Evolutionary conservation across 1,140 invertebrate genomes (phyloP), one percentile per base, ranked within the genome.

Genomic region (Drusus annulatus): DNA sequence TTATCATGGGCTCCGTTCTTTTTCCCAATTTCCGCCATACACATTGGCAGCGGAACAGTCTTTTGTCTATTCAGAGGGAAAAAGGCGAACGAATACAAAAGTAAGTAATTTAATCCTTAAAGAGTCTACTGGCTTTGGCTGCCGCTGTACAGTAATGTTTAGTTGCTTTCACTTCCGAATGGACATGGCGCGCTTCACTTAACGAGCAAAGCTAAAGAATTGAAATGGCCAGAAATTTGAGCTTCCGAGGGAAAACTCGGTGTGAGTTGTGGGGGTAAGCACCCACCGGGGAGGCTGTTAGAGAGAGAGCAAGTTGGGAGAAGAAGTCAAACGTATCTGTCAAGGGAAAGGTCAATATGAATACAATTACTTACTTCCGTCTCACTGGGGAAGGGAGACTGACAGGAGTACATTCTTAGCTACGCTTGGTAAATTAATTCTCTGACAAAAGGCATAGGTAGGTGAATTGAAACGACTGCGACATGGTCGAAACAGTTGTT

Each of bases 81-180:
- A 79, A 74, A 62, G 71, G 36, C 36, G 36, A 2, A 56, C 17
- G 17, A 28, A 45, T 15, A 68, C 17, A 65, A 81, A 77, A 81
- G 80, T 78, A 77, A 81, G 54, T 81, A 60, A 81, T 81, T 76
- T 62, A 63, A 73, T 81, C 73, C 75, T 76, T 62, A 69, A 81
- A 73, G 45, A 63, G 68, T 28, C 16, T 23, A 51, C 56, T 56
- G n/a, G 25, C 54, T 25, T 19, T 62, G 54, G 45, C 74, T 60
- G 31, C 45, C 8, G 21, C 31, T 78, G 51, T 28, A 28, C 52
- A 62, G 60, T 74, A 54, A 74, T 79, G 76, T 78, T 79, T 79
- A 60, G 78, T 75, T 75, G 51, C 51, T 63, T 19, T 80, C 28
- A 80, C 28, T 75, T 56, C 19, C 60, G 50, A 75, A 68, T 65